phyloP scores from a whole-genome alignment of 2,888 invertebrate genomes.

The Hymenopus coronatus region DNA sequence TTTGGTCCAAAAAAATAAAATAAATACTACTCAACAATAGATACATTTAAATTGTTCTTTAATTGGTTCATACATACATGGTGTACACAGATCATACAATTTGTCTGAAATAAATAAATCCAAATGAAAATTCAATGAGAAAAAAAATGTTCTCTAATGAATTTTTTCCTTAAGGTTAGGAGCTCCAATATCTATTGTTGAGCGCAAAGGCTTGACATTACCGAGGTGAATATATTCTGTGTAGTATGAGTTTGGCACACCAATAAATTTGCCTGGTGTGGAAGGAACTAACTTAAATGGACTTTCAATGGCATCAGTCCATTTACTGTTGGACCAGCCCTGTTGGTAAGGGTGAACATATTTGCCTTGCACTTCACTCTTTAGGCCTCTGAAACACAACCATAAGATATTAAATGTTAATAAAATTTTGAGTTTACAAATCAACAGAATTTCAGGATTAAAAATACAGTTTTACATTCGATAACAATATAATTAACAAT shows the following conservation, averaged over 20 bases:
- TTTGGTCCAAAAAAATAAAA: too few species aligned
- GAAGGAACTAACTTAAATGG: slow-evolving; percentile 34
- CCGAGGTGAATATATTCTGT: slow-evolving; percentile 49
- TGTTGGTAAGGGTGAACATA: slow-evolving; percentile 41
- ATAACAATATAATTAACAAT: too few species aligned
- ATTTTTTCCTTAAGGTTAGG: background rate
- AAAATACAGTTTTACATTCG: too few species aligned
- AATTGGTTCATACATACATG: too few species aligned
- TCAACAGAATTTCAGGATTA: too few species aligned
- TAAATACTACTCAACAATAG: too few species aligned
- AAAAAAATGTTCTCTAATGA: background rate
- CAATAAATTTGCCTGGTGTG: slow-evolving; percentile 38
- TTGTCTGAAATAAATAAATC: too few species aligned
- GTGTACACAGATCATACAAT: too few species aligned
- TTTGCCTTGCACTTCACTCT: slow-evolving; percentile 42
- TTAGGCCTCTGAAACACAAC: slow-evolving; percentile 42
- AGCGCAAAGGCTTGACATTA: slow-evolving; percentile 45
- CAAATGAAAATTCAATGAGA: too few species aligned
- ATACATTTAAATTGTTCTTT: too few species aligned
- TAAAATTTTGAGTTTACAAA: background rate
- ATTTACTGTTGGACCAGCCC: slow-evolving; percentile 42
- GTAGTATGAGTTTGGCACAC: slow-evolving; percentile 48
- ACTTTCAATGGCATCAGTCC: slow-evolving; percentile 40
- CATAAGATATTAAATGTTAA: background rate
- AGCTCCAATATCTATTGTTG: slow-evolving; percentile 37